Evolutionary conservation across 2,888 invertebrate genomes (phyloP), one percentile per base, ranked within the genome.

Genomic region (Acanthosepion esculentum): DNA sequence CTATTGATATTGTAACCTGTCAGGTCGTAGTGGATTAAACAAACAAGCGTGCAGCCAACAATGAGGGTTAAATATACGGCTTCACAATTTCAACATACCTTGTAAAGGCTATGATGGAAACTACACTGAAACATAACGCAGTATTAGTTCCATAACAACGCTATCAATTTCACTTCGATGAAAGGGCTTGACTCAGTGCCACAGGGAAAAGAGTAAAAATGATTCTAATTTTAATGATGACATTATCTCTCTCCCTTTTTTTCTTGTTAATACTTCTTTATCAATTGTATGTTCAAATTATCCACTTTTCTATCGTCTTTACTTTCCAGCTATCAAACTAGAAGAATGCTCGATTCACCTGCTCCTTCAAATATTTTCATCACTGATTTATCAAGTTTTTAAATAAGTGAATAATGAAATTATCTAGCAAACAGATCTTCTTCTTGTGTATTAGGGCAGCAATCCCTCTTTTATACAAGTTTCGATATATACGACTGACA

Each of bases 91-190:
- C 78, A n/a, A 78, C 78, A 78, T 78, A 33, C n/a, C 78, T n/a
- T 78, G 78, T 33, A 78, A 78, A 78, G 78, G n/a, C 78, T 78
- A 33, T n/a, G 78, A 78, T 78, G 78, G 78, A n/a, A 78, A 33
- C 78, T 33, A n/a, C 33, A 23, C 15, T 33, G 78, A 33, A 78
- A 78, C 12, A 78, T 78, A 78, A 78, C 33, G 78, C 78, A 78
- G n/a, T n/a, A 23, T 78, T 78, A 78, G 15, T 33, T n/a, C 15
- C 33, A 33, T 33, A 33, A 78, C 78, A 78, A 78, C 78, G 33
- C 78, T 78, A 78, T 78, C 78, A 78, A 78, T 78, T 78, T 78
- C 78, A 78, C n/a, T 78, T 78, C 78, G 78, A 78, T 78, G 78
- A 78, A 78, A 78, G n/a, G 78, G 78, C 78, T 78, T 78, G 78